Conservation (phyloP, 2,888 invertebrate genomes). For the Petrophora chlorosata region DNA sequence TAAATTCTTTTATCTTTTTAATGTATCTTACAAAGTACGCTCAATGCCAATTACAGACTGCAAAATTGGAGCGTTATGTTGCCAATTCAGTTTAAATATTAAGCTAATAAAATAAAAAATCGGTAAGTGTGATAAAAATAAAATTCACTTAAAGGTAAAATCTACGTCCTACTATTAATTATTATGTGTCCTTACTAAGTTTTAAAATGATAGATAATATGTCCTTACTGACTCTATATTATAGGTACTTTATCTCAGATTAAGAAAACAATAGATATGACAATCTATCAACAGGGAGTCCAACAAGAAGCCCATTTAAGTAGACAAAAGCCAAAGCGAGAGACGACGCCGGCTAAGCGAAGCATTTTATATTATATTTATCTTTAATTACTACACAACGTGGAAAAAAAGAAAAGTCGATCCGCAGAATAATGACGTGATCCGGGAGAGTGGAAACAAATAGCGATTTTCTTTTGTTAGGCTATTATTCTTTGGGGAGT, state of each 20-base stretch:
- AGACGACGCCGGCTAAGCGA: slow-evolving; percentile 65
- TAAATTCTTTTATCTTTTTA: too few species aligned
- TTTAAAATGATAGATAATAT: neutral
- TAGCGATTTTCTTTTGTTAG: slow-evolving; percentile 81
- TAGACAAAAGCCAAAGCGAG: slow-evolving; percentile 70
- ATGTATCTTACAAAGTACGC: too few species aligned
- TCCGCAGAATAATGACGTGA: slow-evolving; percentile 74
- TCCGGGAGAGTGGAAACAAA: slow-evolving; percentile 76
- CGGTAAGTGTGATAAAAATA: too few species aligned
- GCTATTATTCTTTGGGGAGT: slow-evolving; percentile 78
- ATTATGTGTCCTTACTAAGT: too few species aligned
- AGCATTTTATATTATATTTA: slow-evolving; percentile 82
- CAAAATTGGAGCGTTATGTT: too few species aligned
- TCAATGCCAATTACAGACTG: too few species aligned
- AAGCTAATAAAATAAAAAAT: too few species aligned
- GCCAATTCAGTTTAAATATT: too few species aligned
- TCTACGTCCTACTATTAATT: too few species aligned
- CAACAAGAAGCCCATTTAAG: slow-evolving; percentile 70
- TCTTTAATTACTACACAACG: slow-evolving; percentile 80
- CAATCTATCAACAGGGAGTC: slow-evolving; percentile 74
- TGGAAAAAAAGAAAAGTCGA: slow-evolving; percentile 55
- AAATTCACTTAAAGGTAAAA: too few species aligned
- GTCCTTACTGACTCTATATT: neutral
- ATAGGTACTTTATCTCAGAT: slow-evolving; percentile 47
- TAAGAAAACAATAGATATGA: slow-evolving; percentile 77